phyloP scores from a whole-genome alignment of 2,113 vertebrate species.

The Balaenoptera acutorostrata region DNA sequence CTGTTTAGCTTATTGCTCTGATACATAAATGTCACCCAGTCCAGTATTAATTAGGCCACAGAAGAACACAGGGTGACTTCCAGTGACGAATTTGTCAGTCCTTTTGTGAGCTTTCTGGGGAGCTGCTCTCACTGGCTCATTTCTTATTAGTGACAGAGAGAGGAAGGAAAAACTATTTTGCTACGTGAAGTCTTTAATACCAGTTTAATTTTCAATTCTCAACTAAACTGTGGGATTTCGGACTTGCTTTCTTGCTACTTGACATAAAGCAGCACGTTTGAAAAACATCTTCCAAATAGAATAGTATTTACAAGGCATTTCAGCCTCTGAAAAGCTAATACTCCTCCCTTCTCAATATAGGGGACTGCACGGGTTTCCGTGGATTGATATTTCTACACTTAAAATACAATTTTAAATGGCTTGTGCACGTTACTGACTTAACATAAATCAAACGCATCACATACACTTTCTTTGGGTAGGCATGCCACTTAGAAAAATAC shows the following conservation, averaged over 20 bases:
- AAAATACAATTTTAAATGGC: conserved; percentile 74
- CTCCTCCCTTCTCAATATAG: conserved; percentile 61
- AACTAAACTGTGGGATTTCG: conserved; percentile 66
- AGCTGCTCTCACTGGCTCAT: neutral
- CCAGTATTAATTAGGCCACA: conserved; percentile 92
- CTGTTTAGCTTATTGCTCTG: conserved; percentile 94
- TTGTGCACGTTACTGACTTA: conserved; percentile 82
- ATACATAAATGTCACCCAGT: conserved; percentile 93
- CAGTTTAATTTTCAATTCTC: conserved; percentile 65
- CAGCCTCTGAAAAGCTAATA: conserved; percentile 77
- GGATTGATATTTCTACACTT: conserved; percentile 82
- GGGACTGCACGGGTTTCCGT: conserved; percentile 72
- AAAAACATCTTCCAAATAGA: conserved; percentile 77
- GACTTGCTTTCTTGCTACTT: conserved; percentile 66
- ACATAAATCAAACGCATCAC: conserved; percentile 85
- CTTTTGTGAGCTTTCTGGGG: conserved; percentile 73
- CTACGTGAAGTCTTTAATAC: conserved; percentile 71
- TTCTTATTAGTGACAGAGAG: conserved; percentile 71
- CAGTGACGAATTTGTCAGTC: conserved; percentile 78
- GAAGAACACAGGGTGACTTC: conserved; percentile 90
- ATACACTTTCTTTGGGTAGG: conserved; percentile 81
- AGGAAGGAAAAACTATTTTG: conserved; percentile 63
- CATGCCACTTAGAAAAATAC: conserved; percentile 84
- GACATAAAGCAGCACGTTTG: conserved; percentile 73
- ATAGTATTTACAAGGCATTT: conserved; percentile 80